Percentiles rank a stretch among this genome's conserved stretches.
Conservation (phyloP, 2,797 vertebrate genomes). For the Sebastes taczanowskii region DNA sequence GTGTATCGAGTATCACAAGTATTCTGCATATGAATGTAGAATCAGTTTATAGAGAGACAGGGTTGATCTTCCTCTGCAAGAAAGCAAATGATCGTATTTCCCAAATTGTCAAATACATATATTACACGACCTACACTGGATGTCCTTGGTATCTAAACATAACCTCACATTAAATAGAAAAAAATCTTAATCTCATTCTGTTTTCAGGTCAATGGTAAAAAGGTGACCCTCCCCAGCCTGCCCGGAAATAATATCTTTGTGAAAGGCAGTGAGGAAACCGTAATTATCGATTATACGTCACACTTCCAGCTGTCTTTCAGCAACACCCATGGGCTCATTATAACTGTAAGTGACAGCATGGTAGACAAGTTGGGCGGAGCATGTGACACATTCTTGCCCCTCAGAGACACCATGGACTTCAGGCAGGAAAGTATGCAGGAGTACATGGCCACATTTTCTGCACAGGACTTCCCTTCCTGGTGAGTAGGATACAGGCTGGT, state of each 20-base stretch:
- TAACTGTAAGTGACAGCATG: constrained; percentile 43
- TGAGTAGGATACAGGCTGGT: background rate
- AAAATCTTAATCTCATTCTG: background rate
- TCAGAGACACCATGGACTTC: background rate
- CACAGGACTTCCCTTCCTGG: constrained; percentile 71
- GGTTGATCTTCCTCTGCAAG: background rate
- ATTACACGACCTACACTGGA: background rate
- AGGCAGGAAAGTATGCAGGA: constrained; percentile 41
- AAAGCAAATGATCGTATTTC: background rate
- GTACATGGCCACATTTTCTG: constrained; percentile 55
- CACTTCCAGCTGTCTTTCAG: constrained; percentile 51
- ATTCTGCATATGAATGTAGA: too few species aligned
- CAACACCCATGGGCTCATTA: constrained; percentile 13
- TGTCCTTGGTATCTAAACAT: background rate
- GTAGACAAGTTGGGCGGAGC: constrained; percentile 42
- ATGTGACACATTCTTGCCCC: constrained; percentile 33
- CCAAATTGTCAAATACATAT: background rate
- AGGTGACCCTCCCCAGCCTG: constrained; percentile 7
- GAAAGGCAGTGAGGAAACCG: background rate
- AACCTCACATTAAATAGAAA: background rate
- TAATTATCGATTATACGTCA: constrained; percentile 31
- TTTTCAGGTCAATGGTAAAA: constrained; percentile 56
- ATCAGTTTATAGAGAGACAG: too few species aligned
- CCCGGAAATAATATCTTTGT: constrained; percentile 26
- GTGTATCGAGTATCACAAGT: too few species aligned